Percentiles rank a stretch among this genome's conserved stretches.
These are phyloP conservation scores for Sclerodermus sp. DNA, from an alignment of 2,888 invertebrate genomes.

Conservation along the genomic window DNA sequence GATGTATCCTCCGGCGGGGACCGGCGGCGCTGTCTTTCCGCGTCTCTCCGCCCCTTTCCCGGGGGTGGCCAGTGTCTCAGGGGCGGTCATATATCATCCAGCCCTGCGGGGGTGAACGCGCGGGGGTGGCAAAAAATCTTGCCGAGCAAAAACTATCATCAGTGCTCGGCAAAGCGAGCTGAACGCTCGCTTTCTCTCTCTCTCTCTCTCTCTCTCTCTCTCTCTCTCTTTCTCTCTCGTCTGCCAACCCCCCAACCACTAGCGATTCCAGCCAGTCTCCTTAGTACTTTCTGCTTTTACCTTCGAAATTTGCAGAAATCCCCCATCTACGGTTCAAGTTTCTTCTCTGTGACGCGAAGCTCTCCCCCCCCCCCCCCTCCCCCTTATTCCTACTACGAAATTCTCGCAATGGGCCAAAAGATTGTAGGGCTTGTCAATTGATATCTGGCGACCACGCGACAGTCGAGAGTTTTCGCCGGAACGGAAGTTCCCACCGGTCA, in stretches of 20 bases:
- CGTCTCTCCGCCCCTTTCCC: constrained; percentile 15
- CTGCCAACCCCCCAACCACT: no score
- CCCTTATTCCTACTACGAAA: constrained; percentile 4
- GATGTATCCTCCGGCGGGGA: constrained; percentile 29
- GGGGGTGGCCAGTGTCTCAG: constrained; percentile 54
- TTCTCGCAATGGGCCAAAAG: no score
- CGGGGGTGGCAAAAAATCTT: constrained; percentile 17
- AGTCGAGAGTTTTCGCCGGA: no score
- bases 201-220: background rate
- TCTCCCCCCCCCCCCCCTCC: constrained; percentile 13
- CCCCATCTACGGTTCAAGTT: no score
- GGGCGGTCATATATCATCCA: constrained; percentile 57
- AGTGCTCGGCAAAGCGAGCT: constrained; percentile 29
- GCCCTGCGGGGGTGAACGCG: constrained; percentile 34
- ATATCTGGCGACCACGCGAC: no score
- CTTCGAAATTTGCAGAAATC: no score
- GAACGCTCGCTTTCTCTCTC: constrained; percentile 4
- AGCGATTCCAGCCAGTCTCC: no score
- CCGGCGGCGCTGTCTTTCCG: background rate
- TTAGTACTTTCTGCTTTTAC: background rate
- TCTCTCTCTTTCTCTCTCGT: background rate
- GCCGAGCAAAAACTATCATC: constrained; percentile 38
- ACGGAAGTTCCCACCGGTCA: no score
- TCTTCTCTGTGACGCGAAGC: constrained; percentile 12
- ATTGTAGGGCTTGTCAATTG: no score